Evolutionary conservation across 1,140 invertebrate species (phyloP), one percentile per base, ranked within the genome.

Genomic region (Pygmarrhopalites habei): DNA sequence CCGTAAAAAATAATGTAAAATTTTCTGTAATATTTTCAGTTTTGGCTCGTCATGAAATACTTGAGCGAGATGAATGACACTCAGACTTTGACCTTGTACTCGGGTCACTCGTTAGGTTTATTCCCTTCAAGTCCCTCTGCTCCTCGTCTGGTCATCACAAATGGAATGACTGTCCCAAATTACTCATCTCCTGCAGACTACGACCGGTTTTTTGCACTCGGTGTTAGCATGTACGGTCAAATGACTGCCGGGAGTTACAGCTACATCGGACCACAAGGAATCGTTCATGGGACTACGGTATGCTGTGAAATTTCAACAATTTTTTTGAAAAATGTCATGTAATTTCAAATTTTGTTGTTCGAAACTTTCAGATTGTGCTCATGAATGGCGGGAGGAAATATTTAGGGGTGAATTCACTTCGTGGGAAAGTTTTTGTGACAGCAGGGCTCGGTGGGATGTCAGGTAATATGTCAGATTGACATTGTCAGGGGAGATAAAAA

Each of bases 241-340:
- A 80, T 80, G 79, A 80, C 79, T 25, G 84, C 84, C 19, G 85
- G 85, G 15, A 83, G 82, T 71, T 87, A 79, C 72, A 85, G 84
- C 68, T 86, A 87, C 72, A 86, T 86, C 66, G 85, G 85, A 25
- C 84, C 85, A 5, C 85, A 86, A 72, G 85, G 85, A 5, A 86
- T 86, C 62, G 85, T 86, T 19, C 84, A 86, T 73, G 84, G 84
- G 25, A 86, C 85, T 2, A 84, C 82, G 47, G 84, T 85, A 74
- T 7, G 19, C 21, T 44, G 19, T 4, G 7, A 23, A 15, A 62
- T 14, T 43, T 49, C 28, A 26, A 15, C 30, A 61, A 44, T 58
- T 41, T 41, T 41, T 41, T 41, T 12, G n/a, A 12, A 12, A 12
- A 41, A 41, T 41, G 12, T 12, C n/a, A 41, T 12, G 39, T 12